Evolutionary conservation across 2,888 invertebrate species (phyloP), one percentile per base, ranked within the genome.

Genomic region (Ditula angustiorana): DNA sequence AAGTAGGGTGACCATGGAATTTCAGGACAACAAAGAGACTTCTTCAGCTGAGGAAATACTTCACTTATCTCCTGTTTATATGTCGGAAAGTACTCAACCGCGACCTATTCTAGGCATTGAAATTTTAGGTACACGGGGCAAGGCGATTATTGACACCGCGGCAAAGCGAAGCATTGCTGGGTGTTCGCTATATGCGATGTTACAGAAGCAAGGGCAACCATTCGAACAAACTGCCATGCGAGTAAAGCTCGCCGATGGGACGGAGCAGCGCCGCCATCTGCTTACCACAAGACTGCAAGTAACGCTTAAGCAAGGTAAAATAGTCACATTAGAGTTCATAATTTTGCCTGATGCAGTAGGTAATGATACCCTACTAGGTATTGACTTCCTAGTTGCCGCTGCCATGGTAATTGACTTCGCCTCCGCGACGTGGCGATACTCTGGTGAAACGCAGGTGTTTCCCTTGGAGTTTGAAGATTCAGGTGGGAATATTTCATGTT

Each of bases 311-410:
- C 49, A 49, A n/a, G n/a, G n/a, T 49, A 49, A 49, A 19, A 49
- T 28, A 26, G 49, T 49, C 16, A 28, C 49, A 28, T 13, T 49
- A 1, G 49, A 49, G 24, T 49, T 49, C 10, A n/a, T 49, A 16
- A 16, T 49, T 8, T 28, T 49, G 8, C 28, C 49, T 16, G 28
- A 49, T 16, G 28, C 49, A 7, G 16, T 28, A 28, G 16, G 19
- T 28, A 49, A 49, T 28, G 49, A 49, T 16, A 49, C 49, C n/a
- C 28, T 49, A 30, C 28, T 28, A 28, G 28, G 49, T 19, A 49
- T 49, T 30, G 49, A 49, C 28, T 49, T 49, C 16, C 49, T 28
- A 8, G 28, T 49, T 1, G 28, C 3, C 3, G 13, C 49, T 10
- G 28, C 28, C 2, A 49, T 49, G 7, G 28, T 28, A 4, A 5